Conservation (phyloP, 2,797 vertebrate species). For the Macroramphosus scolopax region DNA sequence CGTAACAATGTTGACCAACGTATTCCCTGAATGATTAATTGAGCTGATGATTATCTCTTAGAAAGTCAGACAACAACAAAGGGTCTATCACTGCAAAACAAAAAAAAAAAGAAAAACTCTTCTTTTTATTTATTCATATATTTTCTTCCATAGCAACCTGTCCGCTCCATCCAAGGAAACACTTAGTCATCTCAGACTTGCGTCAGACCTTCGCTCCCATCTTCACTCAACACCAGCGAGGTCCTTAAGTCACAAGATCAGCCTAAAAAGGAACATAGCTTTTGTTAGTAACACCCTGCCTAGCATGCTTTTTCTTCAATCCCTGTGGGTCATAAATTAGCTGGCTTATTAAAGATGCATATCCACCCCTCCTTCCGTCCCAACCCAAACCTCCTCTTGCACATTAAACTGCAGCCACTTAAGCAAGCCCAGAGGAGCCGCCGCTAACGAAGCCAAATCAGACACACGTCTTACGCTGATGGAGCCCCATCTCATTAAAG, state of each 20-base stretch:
- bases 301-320: conserved; percentile 16
- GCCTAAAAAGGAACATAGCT: conserved; percentile 29
- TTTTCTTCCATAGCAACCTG: too few species aligned
- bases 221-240: neutral
- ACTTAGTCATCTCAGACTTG: neutral
- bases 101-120: too few species aligned
- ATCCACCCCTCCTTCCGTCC: conserved; percentile 23
- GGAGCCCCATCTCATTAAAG: conserved; percentile 70
- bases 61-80: too few species aligned
- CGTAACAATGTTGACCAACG: too few species aligned
- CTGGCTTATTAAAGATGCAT: conserved; percentile 72
- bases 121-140: too few species aligned
- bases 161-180: neutral
- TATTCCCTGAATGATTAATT: neutral
- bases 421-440: conserved; percentile 71
- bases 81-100: too few species aligned
- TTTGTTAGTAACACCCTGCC: conserved; percentile 47
- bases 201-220: neutral
- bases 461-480: conserved; percentile 55
- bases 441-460: conserved; percentile 65
- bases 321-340: conserved; percentile 68
- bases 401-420: conserved; percentile 78
- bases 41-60: too few species aligned
- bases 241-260: conserved; percentile 28
- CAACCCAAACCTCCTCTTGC: conserved; percentile 56